These are phyloP conservation scores for Lydus trimaculatus DNA, from an alignment of 2,888 invertebrate species.

Conservation along the genomic window DNA sequence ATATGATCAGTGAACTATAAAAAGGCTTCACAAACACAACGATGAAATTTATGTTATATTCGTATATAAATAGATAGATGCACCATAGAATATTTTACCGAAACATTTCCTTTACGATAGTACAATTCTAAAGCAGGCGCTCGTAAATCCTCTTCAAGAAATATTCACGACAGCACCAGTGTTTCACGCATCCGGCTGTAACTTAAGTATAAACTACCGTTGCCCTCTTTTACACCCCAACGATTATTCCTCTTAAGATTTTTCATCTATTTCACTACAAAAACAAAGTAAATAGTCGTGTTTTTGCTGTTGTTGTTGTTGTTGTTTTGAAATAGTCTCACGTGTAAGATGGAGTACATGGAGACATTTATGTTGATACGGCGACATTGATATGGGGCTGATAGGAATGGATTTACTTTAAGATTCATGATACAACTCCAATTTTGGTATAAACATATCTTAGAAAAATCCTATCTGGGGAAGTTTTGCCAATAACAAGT, in stretches of 20 bases:
- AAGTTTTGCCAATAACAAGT: not conserved
- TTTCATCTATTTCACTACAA: conserved; percentile 9
- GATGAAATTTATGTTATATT: conserved; percentile 27
- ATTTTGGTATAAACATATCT: conserved; percentile 2
- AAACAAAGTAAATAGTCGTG: not conserved
- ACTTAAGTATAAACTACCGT: conserved; percentile 32
- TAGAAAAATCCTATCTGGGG: not conserved
- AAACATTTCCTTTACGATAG: conserved; percentile 26
- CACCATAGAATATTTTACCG: conserved; percentile 29
- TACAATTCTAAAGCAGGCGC: conserved; percentile 33
- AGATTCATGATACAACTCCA: conserved; percentile 6
- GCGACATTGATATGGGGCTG: not conserved
- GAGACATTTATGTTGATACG: not conserved
- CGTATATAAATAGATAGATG: conserved; percentile 25
- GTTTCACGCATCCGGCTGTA: conserved; percentile 32
- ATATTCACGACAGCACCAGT: conserved; percentile 34
- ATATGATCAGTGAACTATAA: not conserved
- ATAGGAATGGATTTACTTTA: not conserved
- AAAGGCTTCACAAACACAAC: not conserved
- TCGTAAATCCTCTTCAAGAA: conserved; percentile 32
- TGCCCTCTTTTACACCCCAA: conserved; percentile 32
- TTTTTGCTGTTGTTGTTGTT: not conserved
- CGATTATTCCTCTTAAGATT: conserved; percentile 25
- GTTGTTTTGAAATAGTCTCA: not conserved
- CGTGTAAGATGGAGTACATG: not conserved